Conservation (phyloP, 2,113 vertebrate genomes). For the Malurus cyaneus region DNA sequence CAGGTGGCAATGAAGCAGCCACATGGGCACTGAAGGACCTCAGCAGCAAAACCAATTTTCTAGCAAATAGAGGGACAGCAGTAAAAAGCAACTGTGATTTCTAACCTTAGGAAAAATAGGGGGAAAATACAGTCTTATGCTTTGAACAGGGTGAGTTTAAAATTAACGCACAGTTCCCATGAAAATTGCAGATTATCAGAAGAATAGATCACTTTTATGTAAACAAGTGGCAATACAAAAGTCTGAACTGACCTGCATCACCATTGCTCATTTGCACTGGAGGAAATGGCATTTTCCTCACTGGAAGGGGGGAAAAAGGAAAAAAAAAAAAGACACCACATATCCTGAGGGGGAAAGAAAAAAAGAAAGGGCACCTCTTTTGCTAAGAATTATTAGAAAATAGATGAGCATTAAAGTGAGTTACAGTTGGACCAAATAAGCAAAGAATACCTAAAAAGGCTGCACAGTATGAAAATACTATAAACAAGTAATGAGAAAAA, state of each 20-base stretch:
- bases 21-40: neutral
- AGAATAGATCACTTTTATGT: neutral
- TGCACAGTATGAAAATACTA: neutral
- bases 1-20: neutral
- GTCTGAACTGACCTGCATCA: neutral
- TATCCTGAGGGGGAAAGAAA: neutral
- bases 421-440: neutral
- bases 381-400: constrained; percentile 6
- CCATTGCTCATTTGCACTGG: constrained; percentile 20
- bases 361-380: neutral
- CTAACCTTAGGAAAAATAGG: neutral
- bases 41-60: neutral
- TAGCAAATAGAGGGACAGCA: neutral
- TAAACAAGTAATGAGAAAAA: neutral
- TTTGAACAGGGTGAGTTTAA: neutral
- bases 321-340: neutral
- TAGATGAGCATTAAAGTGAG: neutral
- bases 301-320: neutral
- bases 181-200: constrained; percentile 2
- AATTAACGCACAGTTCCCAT: neutral
- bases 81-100: neutral
- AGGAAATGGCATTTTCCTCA: constrained; percentile 36
- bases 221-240: neutral
- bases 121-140: neutral
- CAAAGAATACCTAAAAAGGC: neutral